Base-by-base conservation (phyloP, 2,113 vertebrate species). In the Hippocampus abdominalis region DNA sequence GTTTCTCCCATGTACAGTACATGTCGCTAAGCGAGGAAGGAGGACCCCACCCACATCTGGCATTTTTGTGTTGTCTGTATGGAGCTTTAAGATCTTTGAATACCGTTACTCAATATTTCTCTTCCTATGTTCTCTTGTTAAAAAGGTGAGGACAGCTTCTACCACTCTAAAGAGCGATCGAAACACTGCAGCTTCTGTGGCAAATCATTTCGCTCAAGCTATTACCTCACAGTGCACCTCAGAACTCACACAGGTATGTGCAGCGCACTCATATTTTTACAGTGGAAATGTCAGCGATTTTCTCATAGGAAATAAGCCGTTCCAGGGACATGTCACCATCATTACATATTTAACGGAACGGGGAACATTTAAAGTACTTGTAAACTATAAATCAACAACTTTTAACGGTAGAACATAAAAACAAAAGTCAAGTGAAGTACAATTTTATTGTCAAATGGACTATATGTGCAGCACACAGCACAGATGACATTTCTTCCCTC, bases 201-300 rank as follows among this genome's bases (percentile, higher is more conserved):
- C 60, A 98, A 99, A 82, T 94, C 94, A 81, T 99, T 98, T 92
- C 94, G 96, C 71, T 98, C 97, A 23, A 98, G 95, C 89, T 98
- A 98, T 93, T 98, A 98, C 95, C 96, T 98, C 93, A 98, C 96
- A 64, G 95, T 99, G 93, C 97, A 99, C 89, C 94, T 98, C 90
- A 94, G 97, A 93, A 98, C 95, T 48, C 97, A 99, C 80, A 99
- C 97, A 94, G 97, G 97, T 99, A 93, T 1, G 11, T 60, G 32
- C 27, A 18, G 2, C 27, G 16, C 16, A 16, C 15, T 32, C 20
- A 2, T 6, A 32, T 59, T 32, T 2, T 32, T 57, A 25, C 27
- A 59, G 27, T 59, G 5, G 27, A 60, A 60, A 49, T 18, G 46
- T 32, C 4, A 60, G 32, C 20, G 7, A 18, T 32, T 10, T 60